A percentile compares a stretch with the other conserved stretches of the same genome.
Evolutionary conservation across 2,888 invertebrate species (phyloP).

Genomic region (Noctua pronuba): DNA sequence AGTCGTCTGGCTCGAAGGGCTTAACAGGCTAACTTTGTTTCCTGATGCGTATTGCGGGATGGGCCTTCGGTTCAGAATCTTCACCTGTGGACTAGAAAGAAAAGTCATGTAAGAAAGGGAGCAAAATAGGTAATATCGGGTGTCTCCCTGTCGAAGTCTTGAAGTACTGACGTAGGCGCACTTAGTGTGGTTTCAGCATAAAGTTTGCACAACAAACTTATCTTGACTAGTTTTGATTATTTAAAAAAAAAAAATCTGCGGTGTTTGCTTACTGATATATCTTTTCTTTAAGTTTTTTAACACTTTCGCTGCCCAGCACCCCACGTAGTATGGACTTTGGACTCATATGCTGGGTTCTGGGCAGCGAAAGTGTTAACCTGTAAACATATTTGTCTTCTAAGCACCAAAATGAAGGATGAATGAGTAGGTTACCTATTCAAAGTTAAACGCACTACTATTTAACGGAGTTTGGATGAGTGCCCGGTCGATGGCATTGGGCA

Average conservation of each 20-base stretch:
- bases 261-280: no score
- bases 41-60: constrained; percentile 68
- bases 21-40: constrained; percentile 72
- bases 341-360: no score
- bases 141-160: not conserved
- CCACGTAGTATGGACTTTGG: no score
- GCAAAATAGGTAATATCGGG: not conserved
- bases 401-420: no score
- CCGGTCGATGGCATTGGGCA: not conserved
- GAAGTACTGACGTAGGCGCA: not conserved
- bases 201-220: not conserved
- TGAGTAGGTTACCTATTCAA: not conserved
- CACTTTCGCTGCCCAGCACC: no score
- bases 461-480: not conserved
- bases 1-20: constrained; percentile 71
- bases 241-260: no score
- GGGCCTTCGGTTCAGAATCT: constrained; percentile 83
- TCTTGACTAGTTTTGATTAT: not conserved
- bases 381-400: not conserved
- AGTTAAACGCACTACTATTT: not conserved
- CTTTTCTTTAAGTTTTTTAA: not conserved
- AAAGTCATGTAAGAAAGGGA: not conserved
- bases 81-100: constrained; percentile 77
- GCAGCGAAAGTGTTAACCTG: no score
- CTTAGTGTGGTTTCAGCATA: not conserved